Evolutionary conservation across 2,113 vertebrate species (phyloP).

Genomic region (Dromiciops gliroides): DNA sequence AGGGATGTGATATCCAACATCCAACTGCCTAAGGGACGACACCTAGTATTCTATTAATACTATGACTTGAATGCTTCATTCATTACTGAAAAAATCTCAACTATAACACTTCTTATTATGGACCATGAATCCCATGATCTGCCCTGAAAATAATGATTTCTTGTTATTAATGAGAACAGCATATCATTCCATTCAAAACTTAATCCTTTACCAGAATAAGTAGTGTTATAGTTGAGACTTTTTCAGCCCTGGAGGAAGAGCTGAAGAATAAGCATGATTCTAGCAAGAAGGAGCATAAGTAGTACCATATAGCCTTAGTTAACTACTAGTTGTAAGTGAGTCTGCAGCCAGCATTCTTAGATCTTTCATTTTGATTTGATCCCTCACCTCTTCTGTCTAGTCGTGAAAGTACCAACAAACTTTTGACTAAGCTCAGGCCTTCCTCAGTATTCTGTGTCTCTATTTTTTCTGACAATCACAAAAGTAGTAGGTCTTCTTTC

Average conservation of each 20-base stretch:
- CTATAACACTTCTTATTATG: too few relatives aligned
- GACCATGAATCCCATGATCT: background rate
- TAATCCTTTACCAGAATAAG: background rate
- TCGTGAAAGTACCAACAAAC: background rate
- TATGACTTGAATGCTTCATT: slow-evolving; percentile 93
- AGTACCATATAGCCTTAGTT: background rate
- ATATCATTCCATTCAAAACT: background rate
- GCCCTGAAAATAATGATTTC: background rate
- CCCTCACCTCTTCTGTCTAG: background rate
- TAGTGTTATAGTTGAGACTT: background rate
- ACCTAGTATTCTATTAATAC: slow-evolving; percentile 95
- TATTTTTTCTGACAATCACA: background rate
- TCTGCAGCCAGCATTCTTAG: background rate
- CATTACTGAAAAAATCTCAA: too few relatives aligned
- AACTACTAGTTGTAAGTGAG: background rate
- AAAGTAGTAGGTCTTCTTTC: background rate
- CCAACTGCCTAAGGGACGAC: too few relatives aligned
- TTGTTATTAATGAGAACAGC: background rate
- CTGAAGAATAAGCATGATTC: background rate
- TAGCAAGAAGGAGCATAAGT: background rate
- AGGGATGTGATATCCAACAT: too few relatives aligned
- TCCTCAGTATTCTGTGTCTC: background rate
- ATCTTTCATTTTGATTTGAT: background rate
- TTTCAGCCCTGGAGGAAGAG: background rate
- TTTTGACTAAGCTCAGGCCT: background rate